A percentile compares a stretch with the other conserved stretches of the same genome.
These are phyloP conservation scores for Callyntrura guangdongensis DNA, from an alignment of 2,888 invertebrate species.

Conservation along the genomic window DNA sequence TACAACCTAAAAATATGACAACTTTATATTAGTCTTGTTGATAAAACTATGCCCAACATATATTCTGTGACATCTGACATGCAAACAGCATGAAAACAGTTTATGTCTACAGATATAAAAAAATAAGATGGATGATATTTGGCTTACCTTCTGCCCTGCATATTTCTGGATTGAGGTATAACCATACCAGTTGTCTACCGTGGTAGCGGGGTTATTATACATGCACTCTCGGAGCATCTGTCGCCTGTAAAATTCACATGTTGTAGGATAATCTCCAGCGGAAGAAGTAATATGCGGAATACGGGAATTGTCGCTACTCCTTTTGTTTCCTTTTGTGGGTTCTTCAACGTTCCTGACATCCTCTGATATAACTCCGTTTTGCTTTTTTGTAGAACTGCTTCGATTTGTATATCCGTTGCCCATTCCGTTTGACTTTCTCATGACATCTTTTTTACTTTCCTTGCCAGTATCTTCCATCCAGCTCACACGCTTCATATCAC, in stretches of 20 bases:
- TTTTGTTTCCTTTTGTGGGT: slow-evolving; percentile 4
- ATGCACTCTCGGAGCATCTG: slow-evolving; percentile 77
- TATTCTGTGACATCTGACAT: no score
- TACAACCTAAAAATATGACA: slow-evolving; percentile 82
- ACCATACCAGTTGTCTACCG: slow-evolving; percentile 79
- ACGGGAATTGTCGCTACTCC: slow-evolving; percentile 72
- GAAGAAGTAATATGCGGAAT: slow-evolving; percentile 67
- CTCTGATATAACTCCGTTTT: slow-evolving; percentile 50
- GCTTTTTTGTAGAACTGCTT: slow-evolving; percentile 56
- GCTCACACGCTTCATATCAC: slow-evolving; percentile 70
- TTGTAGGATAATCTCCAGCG: slow-evolving; percentile 60
- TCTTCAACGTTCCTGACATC: not conserved
- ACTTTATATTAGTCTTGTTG: no score
- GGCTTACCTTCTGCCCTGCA: slow-evolving; percentile 84
- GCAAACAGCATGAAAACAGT: no score
- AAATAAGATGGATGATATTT: no score
- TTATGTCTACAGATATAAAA: no score
- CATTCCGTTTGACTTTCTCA: slow-evolving; percentile 62
- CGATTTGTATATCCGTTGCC: slow-evolving; percentile 25
- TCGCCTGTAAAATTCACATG: slow-evolving; percentile 82
- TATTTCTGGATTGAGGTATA: slow-evolving; percentile 79
- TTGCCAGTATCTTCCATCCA: slow-evolving; percentile 66
- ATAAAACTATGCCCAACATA: no score
- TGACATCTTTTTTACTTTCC: slow-evolving; percentile 66
- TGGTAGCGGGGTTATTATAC: slow-evolving; percentile 45